phyloP scores from a whole-genome alignment of 92 coral and sea anemone species.

The Zoanthus gigantus region DNA sequence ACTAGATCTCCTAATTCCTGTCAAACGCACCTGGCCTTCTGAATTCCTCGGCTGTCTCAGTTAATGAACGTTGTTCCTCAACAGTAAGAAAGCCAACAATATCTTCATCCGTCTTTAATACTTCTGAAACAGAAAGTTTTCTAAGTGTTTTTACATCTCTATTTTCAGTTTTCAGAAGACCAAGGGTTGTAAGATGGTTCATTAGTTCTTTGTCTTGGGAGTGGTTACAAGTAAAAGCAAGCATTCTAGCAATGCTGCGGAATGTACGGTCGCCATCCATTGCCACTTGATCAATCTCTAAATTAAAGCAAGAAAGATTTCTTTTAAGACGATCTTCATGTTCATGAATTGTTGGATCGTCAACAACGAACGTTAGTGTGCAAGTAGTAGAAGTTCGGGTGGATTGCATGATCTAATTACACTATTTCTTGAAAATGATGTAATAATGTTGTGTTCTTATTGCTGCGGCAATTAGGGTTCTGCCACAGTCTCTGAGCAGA shows the following conservation, averaged over 20 bases:
- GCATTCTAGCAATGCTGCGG: slow-evolving; percentile 17
- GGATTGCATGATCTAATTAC: slow-evolving; percentile 24
- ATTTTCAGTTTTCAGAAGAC: background rate
- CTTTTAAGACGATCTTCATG: background rate
- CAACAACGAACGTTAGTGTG: slow-evolving; percentile 6
- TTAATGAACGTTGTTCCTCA: slow-evolving; percentile 11
- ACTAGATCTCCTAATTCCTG: slow-evolving; percentile 54
- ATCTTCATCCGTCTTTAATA: background rate
- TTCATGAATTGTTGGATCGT: background rate
- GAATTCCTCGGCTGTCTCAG: slow-evolving; percentile 21
- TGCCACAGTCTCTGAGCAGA: slow-evolving; percentile 41
- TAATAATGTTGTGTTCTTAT: background rate
- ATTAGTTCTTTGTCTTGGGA: background rate
- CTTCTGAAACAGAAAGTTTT: slow-evolving; percentile 24
- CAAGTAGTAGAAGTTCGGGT: slow-evolving; percentile 20
- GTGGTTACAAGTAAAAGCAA: background rate
- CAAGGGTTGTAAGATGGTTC: slow-evolving; percentile 2
- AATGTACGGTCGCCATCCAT: slow-evolving; percentile 48
- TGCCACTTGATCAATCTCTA: slow-evolving; percentile 9
- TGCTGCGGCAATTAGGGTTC: slow-evolving; percentile 33
- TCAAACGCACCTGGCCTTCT: slow-evolving; percentile 41
- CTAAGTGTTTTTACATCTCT: background rate
- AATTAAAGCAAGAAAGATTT: slow-evolving; percentile 30
- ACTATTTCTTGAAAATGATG: slow-evolving; percentile 28
- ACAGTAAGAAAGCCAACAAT: background rate